A percentile compares a stretch with the other conserved stretches of the same genome.
phyloP scores from a whole-genome alignment of 2,797 vertebrate genomes.

The Loris lydekkerianus region DNA sequence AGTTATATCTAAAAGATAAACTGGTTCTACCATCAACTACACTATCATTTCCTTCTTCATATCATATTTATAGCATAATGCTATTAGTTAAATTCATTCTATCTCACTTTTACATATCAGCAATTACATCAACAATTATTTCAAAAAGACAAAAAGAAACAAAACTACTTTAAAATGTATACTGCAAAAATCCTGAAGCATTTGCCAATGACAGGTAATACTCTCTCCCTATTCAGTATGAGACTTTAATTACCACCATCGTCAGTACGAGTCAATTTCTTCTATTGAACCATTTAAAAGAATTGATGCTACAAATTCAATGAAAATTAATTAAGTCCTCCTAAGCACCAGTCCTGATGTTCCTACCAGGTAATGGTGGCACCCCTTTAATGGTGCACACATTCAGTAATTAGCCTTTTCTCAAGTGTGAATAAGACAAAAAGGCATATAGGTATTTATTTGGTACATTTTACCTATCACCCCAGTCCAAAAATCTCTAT shows the following conservation, averaged over 20 bases:
- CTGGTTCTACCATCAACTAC: background rate
- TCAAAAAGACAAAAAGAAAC: slow-evolving; percentile 18
- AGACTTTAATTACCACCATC: slow-evolving; percentile 43
- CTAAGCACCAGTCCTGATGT: background rate
- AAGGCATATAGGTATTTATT: background rate
- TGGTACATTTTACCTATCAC: background rate
- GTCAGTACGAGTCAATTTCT: background rate
- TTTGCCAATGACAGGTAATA: slow-evolving; percentile 7
- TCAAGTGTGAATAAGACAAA: slow-evolving; percentile 50
- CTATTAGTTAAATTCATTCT: slow-evolving; percentile 19
- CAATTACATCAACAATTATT: slow-evolving; percentile 22
- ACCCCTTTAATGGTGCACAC: background rate
- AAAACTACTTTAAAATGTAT: slow-evolving; percentile 37
- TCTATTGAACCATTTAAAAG: slow-evolving; percentile 58
- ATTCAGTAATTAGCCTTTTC: slow-evolving; percentile 28
- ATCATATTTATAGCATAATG: background rate
- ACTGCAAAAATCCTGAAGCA: background rate
- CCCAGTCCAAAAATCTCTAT: slow-evolving; percentile 1
- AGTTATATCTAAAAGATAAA: slow-evolving; percentile 3
- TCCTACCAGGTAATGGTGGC: slow-evolving; percentile 8
- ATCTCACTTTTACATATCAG: slow-evolving; percentile 34
- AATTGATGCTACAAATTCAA: slow-evolving; percentile 47
- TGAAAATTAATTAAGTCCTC: slow-evolving; percentile 55
- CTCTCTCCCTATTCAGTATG: background rate
- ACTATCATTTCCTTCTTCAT: background rate